These are phyloP conservation scores for Sebastes fasciatus DNA, from an alignment of 2,113 vertebrate species.

Conservation along the genomic window DNA sequence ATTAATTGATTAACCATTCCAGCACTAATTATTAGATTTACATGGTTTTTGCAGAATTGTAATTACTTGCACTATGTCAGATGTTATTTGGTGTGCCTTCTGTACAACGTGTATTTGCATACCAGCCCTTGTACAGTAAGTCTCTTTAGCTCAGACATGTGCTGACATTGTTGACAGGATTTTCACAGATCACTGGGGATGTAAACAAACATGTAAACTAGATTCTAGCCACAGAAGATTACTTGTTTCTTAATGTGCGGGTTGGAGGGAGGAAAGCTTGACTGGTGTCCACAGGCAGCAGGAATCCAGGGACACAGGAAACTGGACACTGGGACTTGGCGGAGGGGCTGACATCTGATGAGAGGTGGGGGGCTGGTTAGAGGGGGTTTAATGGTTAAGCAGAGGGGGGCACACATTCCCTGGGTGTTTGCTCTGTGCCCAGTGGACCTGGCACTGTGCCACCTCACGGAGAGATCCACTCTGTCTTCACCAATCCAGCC, in stretches of 20 bases:
- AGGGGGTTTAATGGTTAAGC: slow-evolving; percentile 78
- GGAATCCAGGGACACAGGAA: slow-evolving; percentile 80
- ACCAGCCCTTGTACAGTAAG: background rate
- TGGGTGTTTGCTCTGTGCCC: slow-evolving; percentile 82
- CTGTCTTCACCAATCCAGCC: slow-evolving; percentile 72
- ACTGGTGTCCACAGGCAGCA: slow-evolving; percentile 72
- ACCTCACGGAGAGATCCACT: slow-evolving; percentile 79
- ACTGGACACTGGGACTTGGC: slow-evolving; percentile 78
- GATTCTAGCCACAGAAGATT: slow-evolving; percentile 16
- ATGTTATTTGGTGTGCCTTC: background rate
- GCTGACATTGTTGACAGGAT: slow-evolving; percentile 32
- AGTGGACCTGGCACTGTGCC: slow-evolving; percentile 80
- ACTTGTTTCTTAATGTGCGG: slow-evolving; percentile 26
- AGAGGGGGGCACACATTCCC: slow-evolving; percentile 82
- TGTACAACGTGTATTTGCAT: background rate
- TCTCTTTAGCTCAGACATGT: slow-evolving; percentile 30
- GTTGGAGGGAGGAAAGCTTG: slow-evolving; percentile 57
- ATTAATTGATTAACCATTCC: background rate
- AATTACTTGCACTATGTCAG: background rate
- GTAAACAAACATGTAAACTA: slow-evolving; percentile 44
- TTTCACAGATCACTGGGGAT: slow-evolving; percentile 16
- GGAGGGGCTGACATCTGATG: slow-evolving; percentile 79
- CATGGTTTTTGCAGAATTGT: background rate
- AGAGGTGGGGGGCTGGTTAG: slow-evolving; percentile 66
- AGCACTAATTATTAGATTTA: background rate